These are phyloP conservation scores for Entomobrya proxima DNA, from an alignment of 2,888 invertebrate genomes.

Conservation along the genomic window DNA sequence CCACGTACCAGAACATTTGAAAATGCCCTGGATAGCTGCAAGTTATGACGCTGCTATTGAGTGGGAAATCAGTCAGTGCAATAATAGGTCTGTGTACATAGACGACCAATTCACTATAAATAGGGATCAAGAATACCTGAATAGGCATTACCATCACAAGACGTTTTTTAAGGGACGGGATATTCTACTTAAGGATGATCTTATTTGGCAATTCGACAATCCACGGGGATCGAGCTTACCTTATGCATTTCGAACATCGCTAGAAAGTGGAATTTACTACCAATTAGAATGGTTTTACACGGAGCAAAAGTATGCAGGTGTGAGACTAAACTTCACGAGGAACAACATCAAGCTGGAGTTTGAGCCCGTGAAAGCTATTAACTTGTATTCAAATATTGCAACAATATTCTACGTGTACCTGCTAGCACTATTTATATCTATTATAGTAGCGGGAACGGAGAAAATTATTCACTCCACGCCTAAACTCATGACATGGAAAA, in stretches of 20 bases:
- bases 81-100: background rate
- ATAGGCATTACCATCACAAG: background rate
- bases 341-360: background rate
- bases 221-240: background rate
- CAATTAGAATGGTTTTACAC: background rate
- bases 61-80: background rate
- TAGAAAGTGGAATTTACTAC: background rate
- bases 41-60: background rate
- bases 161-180: background rate
- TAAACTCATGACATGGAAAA: too few species aligned
- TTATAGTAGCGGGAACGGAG: too few species aligned
- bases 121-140: background rate
- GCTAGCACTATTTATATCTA: background rate
- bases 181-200: background rate
- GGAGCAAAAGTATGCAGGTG: background rate
- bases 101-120: background rate
- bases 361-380: background rate
- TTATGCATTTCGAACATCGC: background rate
- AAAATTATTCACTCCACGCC: too few species aligned
- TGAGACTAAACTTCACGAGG: background rate
- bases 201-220: background rate
- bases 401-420: slow-evolving; percentile 1
- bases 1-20: background rate
- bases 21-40: background rate
- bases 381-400: background rate